These are phyloP conservation scores for Phymanthus crucifer DNA, from an alignment of 92 coral and sea anemone species.

Conservation along the genomic window DNA sequence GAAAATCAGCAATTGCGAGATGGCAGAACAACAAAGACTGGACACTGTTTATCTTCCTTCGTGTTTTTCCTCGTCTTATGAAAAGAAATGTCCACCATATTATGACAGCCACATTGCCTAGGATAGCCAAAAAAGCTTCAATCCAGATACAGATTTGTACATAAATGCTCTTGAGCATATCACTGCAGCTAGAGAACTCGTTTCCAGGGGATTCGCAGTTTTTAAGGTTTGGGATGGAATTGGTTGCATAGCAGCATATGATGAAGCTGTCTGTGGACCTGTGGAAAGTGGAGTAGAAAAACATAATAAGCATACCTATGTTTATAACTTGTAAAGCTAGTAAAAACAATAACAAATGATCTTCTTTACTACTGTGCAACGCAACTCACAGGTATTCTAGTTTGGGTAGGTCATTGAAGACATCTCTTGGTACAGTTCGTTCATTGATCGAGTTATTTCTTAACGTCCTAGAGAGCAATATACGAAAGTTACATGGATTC, in stretches of 20 bases:
- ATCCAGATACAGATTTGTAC: slow-evolving; percentile 38
- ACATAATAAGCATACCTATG: too few species aligned
- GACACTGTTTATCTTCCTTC: too few species aligned
- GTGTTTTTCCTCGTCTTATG: background rate
- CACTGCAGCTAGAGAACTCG: too few species aligned
- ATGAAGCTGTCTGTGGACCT: too few species aligned
- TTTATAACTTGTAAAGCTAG: too few species aligned
- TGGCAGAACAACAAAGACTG: slow-evolving; percentile 42
- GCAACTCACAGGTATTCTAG: background rate
- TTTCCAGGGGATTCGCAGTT: too few species aligned
- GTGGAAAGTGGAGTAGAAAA: background rate
- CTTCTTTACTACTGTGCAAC: background rate
- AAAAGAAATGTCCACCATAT: slow-evolving; percentile 42
- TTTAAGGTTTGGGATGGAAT: slow-evolving; percentile 23
- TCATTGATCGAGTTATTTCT: too few species aligned
- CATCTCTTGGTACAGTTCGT: background rate
- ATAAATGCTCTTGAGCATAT: slow-evolving; percentile 46
- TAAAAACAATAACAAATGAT: too few species aligned
- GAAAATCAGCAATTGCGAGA: slow-evolving; percentile 57
- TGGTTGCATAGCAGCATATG: too few species aligned
- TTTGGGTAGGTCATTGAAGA: background rate
- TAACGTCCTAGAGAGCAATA: background rate
- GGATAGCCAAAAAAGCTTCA: too few species aligned
- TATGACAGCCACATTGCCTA: too few species aligned
- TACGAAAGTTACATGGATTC: too few species aligned